Conservation (phyloP, 2,888 invertebrate genomes). For the Caradrina kadenii region DNA sequence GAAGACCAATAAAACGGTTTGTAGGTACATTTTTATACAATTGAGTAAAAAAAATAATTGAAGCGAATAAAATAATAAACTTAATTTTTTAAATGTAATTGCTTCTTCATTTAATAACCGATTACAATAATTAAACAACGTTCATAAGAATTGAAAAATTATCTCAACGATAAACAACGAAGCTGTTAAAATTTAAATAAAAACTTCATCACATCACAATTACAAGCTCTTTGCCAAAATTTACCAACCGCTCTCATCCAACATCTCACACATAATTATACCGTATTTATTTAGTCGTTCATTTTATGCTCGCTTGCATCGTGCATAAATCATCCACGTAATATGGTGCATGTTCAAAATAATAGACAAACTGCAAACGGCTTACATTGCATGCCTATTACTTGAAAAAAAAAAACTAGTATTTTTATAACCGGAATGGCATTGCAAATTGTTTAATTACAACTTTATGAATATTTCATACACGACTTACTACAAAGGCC, state of each 20-base stretch:
- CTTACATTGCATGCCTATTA: conserved; percentile 51
- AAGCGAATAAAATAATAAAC: neutral
- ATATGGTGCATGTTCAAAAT: conserved; percentile 49
- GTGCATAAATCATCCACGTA: conserved; percentile 57
- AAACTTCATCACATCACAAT: conserved; percentile 20
- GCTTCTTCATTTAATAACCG: neutral
- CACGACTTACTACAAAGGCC: conserved; percentile 78
- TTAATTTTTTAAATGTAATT: conserved; percentile 2
- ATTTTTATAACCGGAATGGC: conserved; percentile 71
- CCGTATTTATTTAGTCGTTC: conserved; percentile 32
- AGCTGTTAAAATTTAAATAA: neutral
- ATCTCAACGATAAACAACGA: neutral
- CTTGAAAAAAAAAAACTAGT: conserved; percentile 44
- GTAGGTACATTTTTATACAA: neutral
- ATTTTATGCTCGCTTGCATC: conserved; percentile 52
- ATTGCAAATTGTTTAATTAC: conserved; percentile 80
- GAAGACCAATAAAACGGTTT: neutral
- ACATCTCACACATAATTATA: conserved; percentile 41
- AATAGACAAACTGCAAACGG: conserved; percentile 50
- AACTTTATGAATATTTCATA: conserved; percentile 80
- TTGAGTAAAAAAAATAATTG: conserved; percentile 8
- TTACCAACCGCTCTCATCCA: conserved; percentile 26
- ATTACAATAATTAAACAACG: conserved; percentile 7
- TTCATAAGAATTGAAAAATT: neutral
- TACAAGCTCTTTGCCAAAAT: conserved; percentile 23